Conservation (phyloP, 2,888 invertebrate genomes). For the Noctua pronuba region DNA sequence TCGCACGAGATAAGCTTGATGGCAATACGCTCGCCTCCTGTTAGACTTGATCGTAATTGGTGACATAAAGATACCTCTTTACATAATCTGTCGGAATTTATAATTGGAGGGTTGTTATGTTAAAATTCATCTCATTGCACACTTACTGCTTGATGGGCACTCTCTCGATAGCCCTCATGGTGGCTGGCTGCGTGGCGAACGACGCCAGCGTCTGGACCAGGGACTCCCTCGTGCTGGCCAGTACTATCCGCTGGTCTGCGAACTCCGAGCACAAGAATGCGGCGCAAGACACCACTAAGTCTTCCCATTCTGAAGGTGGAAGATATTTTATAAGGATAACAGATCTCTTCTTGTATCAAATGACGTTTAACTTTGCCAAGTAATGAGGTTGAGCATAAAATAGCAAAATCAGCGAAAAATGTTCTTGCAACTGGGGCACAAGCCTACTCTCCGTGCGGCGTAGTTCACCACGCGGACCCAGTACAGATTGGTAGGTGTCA, state of each 20-base stretch:
- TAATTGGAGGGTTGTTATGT: neutral
- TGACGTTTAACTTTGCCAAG: neutral
- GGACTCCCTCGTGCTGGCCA: constrained; percentile 94
- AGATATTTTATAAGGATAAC: neutral
- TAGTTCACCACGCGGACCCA: neutral
- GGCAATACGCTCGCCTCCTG: no score
- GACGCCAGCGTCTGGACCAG: constrained; percentile 94
- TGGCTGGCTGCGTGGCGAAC: constrained; percentile 93
- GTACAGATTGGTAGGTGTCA: neutral
- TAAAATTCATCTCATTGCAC: neutral
- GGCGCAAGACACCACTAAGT: constrained; percentile 91
- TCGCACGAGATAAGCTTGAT: no score
- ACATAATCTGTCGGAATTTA: neutral
- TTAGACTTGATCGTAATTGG: no score
- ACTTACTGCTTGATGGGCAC: constrained; percentile 91
- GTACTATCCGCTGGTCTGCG: constrained; percentile 93
- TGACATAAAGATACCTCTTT: neutral
- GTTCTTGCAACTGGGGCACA: neutral
- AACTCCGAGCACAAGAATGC: constrained; percentile 94
- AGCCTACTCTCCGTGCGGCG: neutral
- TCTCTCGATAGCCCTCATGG: constrained; percentile 93
- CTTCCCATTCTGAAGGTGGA: constrained; percentile 87
- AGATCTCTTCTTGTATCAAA: neutral
- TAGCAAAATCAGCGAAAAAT: neutral
- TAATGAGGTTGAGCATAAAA: neutral